These are phyloP conservation scores for Pseudorhombus dupliciocellatus DNA, from an alignment of 2,113 vertebrate genomes.

Conservation along the genomic window DNA sequence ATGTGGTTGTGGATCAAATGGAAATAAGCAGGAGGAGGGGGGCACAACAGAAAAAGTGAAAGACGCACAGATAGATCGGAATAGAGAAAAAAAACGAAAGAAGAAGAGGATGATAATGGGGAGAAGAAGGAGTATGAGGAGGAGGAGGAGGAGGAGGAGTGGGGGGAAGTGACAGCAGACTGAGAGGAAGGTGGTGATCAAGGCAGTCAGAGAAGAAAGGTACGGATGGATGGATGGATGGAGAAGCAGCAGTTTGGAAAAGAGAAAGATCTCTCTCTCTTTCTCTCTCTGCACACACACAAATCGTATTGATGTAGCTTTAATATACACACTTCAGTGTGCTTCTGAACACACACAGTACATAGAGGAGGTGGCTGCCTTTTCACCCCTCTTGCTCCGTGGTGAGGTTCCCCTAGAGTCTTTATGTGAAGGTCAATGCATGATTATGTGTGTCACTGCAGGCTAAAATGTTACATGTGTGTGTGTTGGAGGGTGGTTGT, in stretches of 20 bases:
- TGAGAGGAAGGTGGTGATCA: constrained; percentile 45
- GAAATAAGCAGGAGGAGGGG: constrained; percentile 19
- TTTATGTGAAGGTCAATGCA: constrained; percentile 69
- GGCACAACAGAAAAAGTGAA: not conserved
- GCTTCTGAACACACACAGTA: constrained; percentile 17
- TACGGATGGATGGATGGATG: constrained; percentile 10
- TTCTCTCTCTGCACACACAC: not conserved
- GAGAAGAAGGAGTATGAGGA: not conserved
- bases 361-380: constrained; percentile 48
- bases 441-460: constrained; percentile 53
- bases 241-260: not conserved
- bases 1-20: constrained; percentile 36
- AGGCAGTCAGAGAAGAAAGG: constrained; percentile 29
- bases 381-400: constrained; percentile 47
- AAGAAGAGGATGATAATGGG: not conserved
- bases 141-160: not conserved
- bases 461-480: constrained; percentile 18
- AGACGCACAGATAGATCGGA: constrained; percentile 11
- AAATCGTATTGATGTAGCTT: constrained; percentile 14
- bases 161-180: constrained; percentile 42
- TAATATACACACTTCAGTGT: constrained; percentile 23
- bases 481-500: constrained; percentile 6
- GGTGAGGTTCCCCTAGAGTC: constrained; percentile 54
- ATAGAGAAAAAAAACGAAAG: constrained; percentile 5
- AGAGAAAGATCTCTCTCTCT: constrained; percentile 20